Percentiles rank a stretch among this genome's conserved stretches.
These are phyloP conservation scores for Tadarida brasiliensis DNA, from an alignment of 2,797 vertebrate genomes.

Conservation along the genomic window DNA sequence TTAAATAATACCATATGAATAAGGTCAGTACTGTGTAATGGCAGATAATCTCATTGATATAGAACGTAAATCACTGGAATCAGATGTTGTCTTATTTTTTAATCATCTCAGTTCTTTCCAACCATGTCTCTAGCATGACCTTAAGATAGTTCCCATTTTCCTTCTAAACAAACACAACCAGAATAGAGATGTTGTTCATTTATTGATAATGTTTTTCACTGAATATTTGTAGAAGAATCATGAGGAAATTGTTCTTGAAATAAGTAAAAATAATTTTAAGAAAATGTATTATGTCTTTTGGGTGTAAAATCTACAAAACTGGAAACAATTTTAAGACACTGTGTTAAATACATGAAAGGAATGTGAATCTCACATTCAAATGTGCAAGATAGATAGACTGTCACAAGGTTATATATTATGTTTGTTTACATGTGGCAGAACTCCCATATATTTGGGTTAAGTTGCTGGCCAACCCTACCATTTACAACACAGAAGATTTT, in stretches of 20 bases:
- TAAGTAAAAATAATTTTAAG: conserved; percentile 43
- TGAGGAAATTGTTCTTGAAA: conserved; percentile 55
- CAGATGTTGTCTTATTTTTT: conserved; percentile 45
- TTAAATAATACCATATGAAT: conserved; percentile 19
- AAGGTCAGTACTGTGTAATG: not conserved
- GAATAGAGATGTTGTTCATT: conserved; percentile 35
- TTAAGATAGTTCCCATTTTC: conserved; percentile 36
- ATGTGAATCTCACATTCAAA: conserved; percentile 37
- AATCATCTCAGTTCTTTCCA: not conserved
- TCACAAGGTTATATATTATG: not conserved
- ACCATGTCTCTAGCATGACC: not conserved
- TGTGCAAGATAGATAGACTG: not conserved
- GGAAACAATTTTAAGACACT: conserved; percentile 46
- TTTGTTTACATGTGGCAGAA: conserved; percentile 22
- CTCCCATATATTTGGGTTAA: not conserved
- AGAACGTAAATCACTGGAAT: conserved; percentile 30
- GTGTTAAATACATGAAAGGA: not conserved
- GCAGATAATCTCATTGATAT: conserved; percentile 12
- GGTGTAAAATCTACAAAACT: conserved; percentile 57
- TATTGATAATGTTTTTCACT: conserved; percentile 45
- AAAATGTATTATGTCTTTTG: not conserved
- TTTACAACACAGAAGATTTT: not conserved
- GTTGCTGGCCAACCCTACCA: not conserved
- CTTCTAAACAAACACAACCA: conserved; percentile 26
- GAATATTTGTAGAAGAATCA: conserved; percentile 50